Evolutionary conservation across 1,140 invertebrate species (phyloP), one percentile per base, ranked within the genome.

Genomic region (Dreissena polymorpha): DNA sequence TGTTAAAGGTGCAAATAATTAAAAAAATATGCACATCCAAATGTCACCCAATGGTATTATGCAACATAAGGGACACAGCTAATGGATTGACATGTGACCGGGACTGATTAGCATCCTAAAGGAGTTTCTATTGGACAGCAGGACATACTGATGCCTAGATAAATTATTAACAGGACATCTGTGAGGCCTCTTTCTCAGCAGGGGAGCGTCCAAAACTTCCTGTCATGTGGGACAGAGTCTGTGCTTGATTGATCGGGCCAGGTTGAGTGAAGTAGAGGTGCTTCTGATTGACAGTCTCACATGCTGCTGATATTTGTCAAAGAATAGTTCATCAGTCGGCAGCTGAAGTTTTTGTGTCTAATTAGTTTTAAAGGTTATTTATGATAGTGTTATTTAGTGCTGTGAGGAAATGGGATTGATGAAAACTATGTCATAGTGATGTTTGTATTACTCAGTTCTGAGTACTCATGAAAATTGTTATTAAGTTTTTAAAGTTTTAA

Each of bases 111-210:
- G 39, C 27, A 27, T 70, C 68, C 16, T 10, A n/a, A 5, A n/a
- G 23, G n/a, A 68, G 21, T 14, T 29, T 69, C 65, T 78, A 78
- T 78, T 78, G 76, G 76, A 78, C 76, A 78, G 18, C 10, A 49
- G 21, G 50, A 78, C 49, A 65, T 55, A 49, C 51, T 27, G 29
- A 23, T 55, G 74, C 51, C 64, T 76, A 29, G 65, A 78, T 78
- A 69, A 78, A 78, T 78, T 68, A 78, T 78, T 78, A 69, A 70
- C 76, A 70, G 65, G 76, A 78, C 76, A 78, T 69, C 49, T 78
- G 76, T 78, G 76, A 25, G 55, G 21, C 29, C 65, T 39, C 67
- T 60, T 18, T 60, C 16, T 18, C 57, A n/a, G 57, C 39, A 39
- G 39, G 39, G 39, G 57, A 60, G 21, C 16, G 57, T 60, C 57